Evolutionary conservation across 2,113 vertebrate species (phyloP).

Genomic region (Centrocercus urophasianus): DNA sequence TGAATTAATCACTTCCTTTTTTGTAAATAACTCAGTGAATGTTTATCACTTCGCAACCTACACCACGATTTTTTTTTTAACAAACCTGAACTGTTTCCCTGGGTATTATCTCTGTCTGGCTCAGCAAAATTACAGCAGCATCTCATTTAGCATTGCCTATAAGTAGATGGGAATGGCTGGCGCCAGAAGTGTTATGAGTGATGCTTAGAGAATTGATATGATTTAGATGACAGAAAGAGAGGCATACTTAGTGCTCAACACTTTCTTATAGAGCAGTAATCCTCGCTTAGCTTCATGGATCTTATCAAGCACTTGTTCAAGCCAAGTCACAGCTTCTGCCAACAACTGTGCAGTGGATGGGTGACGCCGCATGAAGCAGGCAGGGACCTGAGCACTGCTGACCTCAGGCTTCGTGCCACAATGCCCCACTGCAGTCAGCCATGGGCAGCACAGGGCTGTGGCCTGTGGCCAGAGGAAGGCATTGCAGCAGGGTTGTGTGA

Average conservation of each 20-base stretch:
- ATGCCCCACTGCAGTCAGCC: not conserved
- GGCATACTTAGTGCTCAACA: conserved; percentile 50
- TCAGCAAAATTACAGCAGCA: conserved; percentile 48
- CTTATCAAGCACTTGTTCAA: conserved; percentile 34
- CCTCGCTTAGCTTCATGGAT: conserved; percentile 2
- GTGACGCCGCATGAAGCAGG: accelerated
- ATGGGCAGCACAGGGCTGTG: not conserved
- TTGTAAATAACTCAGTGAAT: conserved; percentile 1
- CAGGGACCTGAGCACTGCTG: not conserved
- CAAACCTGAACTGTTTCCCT: conserved; percentile 12
- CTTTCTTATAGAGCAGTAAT: conserved; percentile 55
- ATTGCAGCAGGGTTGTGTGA: not conserved
- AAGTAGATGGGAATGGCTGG: conserved; percentile 9
- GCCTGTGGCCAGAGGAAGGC: not conserved
- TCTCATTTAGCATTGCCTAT: not conserved
- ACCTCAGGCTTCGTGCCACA: not conserved
- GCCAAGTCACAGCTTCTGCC: conserved; percentile 7
- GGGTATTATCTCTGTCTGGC: not conserved
- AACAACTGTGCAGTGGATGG: not conserved
- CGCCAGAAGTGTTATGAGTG: conserved; percentile 2
- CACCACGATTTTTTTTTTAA: not conserved
- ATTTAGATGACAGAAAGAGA: conserved; percentile 38
- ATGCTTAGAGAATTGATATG: not conserved
- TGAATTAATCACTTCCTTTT: conserved; percentile 34
- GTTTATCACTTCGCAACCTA: conserved; percentile 37